These are phyloP conservation scores for Drosophila paracracens DNA, from an alignment of 2,888 invertebrate genomes.

Conservation along the genomic window DNA sequence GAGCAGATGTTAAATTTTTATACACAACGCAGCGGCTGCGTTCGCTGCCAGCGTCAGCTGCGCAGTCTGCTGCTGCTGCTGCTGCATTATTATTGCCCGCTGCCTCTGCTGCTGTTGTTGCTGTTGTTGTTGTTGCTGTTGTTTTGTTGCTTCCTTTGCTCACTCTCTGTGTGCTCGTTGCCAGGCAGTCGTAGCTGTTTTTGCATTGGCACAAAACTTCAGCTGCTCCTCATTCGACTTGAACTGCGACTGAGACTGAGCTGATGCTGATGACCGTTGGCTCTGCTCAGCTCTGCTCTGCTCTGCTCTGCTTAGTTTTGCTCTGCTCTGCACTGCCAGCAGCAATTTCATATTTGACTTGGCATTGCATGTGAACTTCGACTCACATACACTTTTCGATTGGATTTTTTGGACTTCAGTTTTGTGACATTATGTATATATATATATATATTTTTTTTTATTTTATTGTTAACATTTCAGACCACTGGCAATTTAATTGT, in stretches of 20 bases:
- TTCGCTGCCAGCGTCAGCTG: constrained; percentile 35
- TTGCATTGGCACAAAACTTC: constrained; percentile 68
- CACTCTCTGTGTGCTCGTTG: constrained; percentile 40
- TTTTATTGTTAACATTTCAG: neutral
- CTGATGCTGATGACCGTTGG: constrained; percentile 1
- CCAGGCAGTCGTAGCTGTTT: constrained; percentile 47
- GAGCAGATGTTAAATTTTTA: constrained; percentile 84
- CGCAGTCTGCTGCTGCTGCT: constrained; percentile 34
- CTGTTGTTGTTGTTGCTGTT: constrained; percentile 33
- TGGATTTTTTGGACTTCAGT: neutral
- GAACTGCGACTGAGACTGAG: constrained; percentile 15
- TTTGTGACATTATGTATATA: neutral
- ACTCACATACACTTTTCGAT: neutral
- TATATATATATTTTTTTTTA: neutral
- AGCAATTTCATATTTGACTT: constrained; percentile 14
- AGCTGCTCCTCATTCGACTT: constrained; percentile 65
- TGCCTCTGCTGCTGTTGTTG: constrained; percentile 32
- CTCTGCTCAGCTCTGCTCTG: neutral
- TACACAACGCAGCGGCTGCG: constrained; percentile 65
- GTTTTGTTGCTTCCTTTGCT: constrained; percentile 62
- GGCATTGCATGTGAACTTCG: constrained; percentile 16
- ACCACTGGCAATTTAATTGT: constrained; percentile 25
- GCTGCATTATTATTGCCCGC: constrained; percentile 66
- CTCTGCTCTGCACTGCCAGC: neutral
- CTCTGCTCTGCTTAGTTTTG: neutral